Conservation (phyloP, 2,797 vertebrate species). For the Argya squamiceps region DNA sequence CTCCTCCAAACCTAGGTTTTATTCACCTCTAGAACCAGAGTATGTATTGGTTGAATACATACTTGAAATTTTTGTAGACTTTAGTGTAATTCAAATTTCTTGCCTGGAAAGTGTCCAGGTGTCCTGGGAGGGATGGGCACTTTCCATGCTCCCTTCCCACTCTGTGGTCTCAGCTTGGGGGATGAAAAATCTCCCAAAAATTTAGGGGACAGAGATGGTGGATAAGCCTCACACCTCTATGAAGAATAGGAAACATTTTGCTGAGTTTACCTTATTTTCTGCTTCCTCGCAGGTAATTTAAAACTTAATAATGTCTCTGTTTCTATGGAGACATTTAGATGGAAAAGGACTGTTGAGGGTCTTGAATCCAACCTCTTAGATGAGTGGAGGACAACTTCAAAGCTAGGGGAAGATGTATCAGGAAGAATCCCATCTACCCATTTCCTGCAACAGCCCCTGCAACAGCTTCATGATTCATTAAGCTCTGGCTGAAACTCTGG, state of each 20-base stretch:
- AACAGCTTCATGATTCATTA: not conserved
- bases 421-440: not conserved
- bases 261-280: not conserved
- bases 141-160: not conserved
- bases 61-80: not conserved
- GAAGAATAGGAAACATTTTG: not conserved
- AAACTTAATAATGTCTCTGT: not conserved
- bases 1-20: not conserved
- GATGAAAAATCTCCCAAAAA: not conserved
- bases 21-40: not conserved
- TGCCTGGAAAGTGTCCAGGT: not conserved
- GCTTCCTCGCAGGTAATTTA: not conserved
- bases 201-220: not conserved
- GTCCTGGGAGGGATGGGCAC: fast-evolving
- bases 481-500: not conserved
- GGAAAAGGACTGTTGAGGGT: not conserved
- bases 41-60: not conserved
- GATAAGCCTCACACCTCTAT: not conserved
- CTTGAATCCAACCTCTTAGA: not conserved
- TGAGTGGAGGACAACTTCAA: not conserved
- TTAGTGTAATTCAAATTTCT: not conserved
- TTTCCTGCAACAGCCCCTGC: not conserved
- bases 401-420: not conserved
- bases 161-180: not conserved
- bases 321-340: not conserved